Percentiles rank a stretch among this genome's conserved stretches.
These are phyloP conservation scores for Lepus oiostolus DNA, from an alignment of 2,797 vertebrate genomes.

Conservation along the genomic window DNA sequence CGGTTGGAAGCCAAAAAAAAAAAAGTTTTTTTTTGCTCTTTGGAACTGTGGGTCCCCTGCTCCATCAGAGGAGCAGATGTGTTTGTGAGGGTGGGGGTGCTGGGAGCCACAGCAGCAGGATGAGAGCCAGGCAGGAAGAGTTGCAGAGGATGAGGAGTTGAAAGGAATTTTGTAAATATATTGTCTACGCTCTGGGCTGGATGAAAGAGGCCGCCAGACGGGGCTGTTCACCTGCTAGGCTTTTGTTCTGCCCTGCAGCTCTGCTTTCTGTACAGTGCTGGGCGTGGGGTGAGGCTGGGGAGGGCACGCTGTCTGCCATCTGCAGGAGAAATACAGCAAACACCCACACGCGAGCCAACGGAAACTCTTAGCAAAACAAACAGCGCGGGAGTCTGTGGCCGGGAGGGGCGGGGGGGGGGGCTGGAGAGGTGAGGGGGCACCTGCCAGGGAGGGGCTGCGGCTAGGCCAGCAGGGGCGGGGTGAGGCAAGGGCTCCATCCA, in stretches of 20 bases:
- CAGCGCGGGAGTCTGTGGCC: not conserved
- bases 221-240: slow-evolving; percentile 74
- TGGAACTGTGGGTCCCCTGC: not conserved
- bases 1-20: not conserved
- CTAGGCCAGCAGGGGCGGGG: not conserved
- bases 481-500: not conserved
- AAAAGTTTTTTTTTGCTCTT: not conserved
- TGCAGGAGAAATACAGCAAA: slow-evolving; percentile 82
- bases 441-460: slow-evolving; percentile 23
- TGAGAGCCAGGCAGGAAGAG: slow-evolving; percentile 10
- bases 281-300: slow-evolving; percentile 51
- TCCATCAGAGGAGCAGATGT: not conserved
- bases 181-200: slow-evolving; percentile 54
- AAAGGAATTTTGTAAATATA: slow-evolving; percentile 75
- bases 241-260: slow-evolving; percentile 75
- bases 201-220: slow-evolving; percentile 59
- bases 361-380: slow-evolving; percentile 84
- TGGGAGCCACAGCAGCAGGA: not conserved
- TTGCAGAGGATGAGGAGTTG: slow-evolving; percentile 40
- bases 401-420: not conserved
- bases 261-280: slow-evolving; percentile 42
- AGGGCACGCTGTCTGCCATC: slow-evolving; percentile 79
- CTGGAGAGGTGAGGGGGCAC: slow-evolving; percentile 44
- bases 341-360: slow-evolving; percentile 82
- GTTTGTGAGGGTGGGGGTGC: not conserved